These are phyloP conservation scores for Poeciliopsis infans DNA, from an alignment of 2,797 vertebrate species.

Conservation along the genomic window DNA sequence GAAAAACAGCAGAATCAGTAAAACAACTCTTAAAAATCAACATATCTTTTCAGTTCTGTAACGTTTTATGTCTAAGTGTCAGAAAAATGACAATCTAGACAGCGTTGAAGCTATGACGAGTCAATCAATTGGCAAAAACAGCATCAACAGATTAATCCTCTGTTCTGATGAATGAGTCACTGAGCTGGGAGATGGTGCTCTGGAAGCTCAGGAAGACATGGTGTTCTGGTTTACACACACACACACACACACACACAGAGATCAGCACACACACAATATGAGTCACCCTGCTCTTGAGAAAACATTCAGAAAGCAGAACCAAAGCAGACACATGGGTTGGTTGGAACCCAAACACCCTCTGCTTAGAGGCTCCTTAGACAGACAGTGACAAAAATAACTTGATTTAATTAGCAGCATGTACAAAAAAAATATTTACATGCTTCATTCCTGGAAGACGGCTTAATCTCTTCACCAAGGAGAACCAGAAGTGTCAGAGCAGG, in stretches of 20 bases:
- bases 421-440: conserved; percentile 25
- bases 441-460: conserved; percentile 39
- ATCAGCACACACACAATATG: conserved; percentile 50
- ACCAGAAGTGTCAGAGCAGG: conserved; percentile 22
- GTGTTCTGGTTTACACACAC: conserved; percentile 55
- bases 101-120: conserved; percentile 9
- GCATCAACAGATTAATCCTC: conserved; percentile 44
- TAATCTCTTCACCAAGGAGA: conserved; percentile 8
- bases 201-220: conserved; percentile 68
- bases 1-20: neutral
- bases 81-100: conserved; percentile 16
- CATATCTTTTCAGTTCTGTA: neutral
- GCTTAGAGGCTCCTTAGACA: conserved; percentile 36
- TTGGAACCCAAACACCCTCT: conserved; percentile 34
- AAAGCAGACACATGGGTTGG: conserved; percentile 19
- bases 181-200: conserved; percentile 55
- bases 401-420: conserved; percentile 45
- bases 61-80: conserved; percentile 11
- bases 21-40: neutral
- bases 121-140: conserved; percentile 37
- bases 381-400: conserved; percentile 35
- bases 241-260: conserved; percentile 43
- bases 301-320: conserved; percentile 44
- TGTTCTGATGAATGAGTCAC: conserved; percentile 68
- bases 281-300: conserved; percentile 59